Base-by-base conservation (phyloP, 2,888 invertebrate genomes). In the Listrodromus nycthemerus region DNA sequence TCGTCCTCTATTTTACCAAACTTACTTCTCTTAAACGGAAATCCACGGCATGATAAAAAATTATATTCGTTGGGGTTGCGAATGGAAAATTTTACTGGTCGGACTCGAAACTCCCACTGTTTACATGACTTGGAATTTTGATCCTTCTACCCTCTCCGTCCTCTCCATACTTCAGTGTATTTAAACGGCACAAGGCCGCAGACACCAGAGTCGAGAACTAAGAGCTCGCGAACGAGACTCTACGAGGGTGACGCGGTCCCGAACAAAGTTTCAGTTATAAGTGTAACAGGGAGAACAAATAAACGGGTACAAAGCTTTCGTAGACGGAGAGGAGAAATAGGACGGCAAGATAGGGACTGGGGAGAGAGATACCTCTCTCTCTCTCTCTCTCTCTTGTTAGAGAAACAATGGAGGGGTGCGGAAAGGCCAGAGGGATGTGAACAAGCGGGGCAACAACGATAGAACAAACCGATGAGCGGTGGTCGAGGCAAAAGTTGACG, bases 401-500 rank as follows among this genome's bases (percentile, higher is more conserved):
- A 77, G 58, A 67, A 69, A 48, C 61, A 52, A 33, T 45, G 58
- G 55, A n/a, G 61, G 30, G 37, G 37, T 21, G 19, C 37, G 7
- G 71, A n/a, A 65, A 63, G 52, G 66, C 66, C 71, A 16, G 48
- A 55, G 45, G 27, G 30, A 52, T 65, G 37, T 19, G 55, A 10
- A 41, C 37, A 73, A 33, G 71, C 65, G 58, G 24, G 33, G 52
- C 66, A 45, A 65, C 55, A 52, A 77, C 65, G 50, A 19, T 19
- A 79, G 71, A 73, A 73, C 71, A 79, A 79, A 80, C 71, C 79
- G 45, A 80, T 73, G 79, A 80, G 66, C 45, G 65, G 58, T 58
- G 58, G 66, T 80, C 66, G 37, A 58, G 58, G 45, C 55, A 48
- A 73, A 80, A 65, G 71, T 80, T 70, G 61, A 45, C 13, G 21